A percentile compares a stretch with the other conserved stretches of the same genome.
phyloP scores from a whole-genome alignment of 2,888 invertebrate genomes.

The Agonopterix alstromeriana region DNA sequence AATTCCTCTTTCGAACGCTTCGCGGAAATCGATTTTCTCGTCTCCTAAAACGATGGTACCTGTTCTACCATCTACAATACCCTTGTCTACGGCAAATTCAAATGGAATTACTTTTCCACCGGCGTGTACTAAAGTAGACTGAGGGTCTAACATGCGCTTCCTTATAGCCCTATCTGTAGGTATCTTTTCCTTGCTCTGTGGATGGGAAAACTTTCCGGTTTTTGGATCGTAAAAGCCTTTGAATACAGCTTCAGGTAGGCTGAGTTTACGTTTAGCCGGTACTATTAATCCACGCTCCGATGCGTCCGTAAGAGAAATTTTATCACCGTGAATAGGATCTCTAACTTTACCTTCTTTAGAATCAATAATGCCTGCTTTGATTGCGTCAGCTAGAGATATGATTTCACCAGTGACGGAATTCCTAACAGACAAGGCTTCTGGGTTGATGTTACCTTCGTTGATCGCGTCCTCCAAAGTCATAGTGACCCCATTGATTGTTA shows the following conservation, averaged over 20 bases:
- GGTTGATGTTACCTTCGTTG: constrained; percentile 84
- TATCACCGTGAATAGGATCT: constrained; percentile 84
- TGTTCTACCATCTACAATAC: constrained; percentile 84
- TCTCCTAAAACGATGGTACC: constrained; percentile 81
- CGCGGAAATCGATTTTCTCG: constrained; percentile 85
- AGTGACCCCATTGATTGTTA: constrained; percentile 81
- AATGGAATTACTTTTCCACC: constrained; percentile 89
- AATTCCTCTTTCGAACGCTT: constrained; percentile 90
- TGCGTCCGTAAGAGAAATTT: constrained; percentile 88
- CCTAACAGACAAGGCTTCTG: constrained; percentile 85
- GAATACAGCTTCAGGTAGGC: constrained; percentile 92
- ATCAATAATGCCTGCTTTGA: constrained; percentile 85
- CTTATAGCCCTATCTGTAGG: constrained; percentile 90
- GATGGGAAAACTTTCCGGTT: constrained; percentile 88
- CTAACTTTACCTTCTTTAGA: constrained; percentile 86
- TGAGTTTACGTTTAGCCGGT: constrained; percentile 88
- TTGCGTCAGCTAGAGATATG: constrained; percentile 87
- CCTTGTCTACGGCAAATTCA: constrained; percentile 86
- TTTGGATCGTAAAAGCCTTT: constrained; percentile 93
- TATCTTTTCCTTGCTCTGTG: constrained; percentile 86
- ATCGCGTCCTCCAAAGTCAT: constrained; percentile 86
- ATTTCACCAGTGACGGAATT: constrained; percentile 89
- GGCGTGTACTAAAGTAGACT: constrained; percentile 90
- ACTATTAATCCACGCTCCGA: constrained; percentile 88
- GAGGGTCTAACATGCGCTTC: constrained; percentile 89